These are phyloP conservation scores for Scolanthus callimorphus DNA, from an alignment of 92 coral and sea anemone genomes.

Conservation along the genomic window DNA sequence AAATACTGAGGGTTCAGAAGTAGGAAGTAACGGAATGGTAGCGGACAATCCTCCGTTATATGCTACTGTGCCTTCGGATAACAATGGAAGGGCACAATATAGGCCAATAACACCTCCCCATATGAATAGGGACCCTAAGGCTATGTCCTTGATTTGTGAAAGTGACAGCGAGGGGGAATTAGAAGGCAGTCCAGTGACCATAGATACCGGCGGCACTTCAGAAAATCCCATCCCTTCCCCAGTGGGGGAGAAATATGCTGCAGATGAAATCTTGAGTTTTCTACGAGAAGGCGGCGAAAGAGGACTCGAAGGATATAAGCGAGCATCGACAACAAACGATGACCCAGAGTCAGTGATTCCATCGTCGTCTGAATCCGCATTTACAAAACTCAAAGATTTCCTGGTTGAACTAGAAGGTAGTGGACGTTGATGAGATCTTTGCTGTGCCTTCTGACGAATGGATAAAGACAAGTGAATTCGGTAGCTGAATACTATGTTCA, in stretches of 20 bases:
- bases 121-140: background rate
- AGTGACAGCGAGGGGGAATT: slow-evolving; percentile 19
- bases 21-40: background rate
- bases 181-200: slow-evolving; percentile 1
- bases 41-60: background rate
- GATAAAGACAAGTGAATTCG: too few relatives aligned
- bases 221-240: slow-evolving; percentile 46
- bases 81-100: background rate
- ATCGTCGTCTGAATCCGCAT: slow-evolving; percentile 32
- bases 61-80: background rate
- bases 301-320: slow-evolving; percentile 3
- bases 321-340: background rate
- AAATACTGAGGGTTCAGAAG: background rate
- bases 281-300: background rate
- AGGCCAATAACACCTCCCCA: background rate
- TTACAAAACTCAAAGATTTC: slow-evolving; percentile 38
- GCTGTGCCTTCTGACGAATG: too few relatives aligned
- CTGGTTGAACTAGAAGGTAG: too few relatives aligned
- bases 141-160: slow-evolving; percentile 44
- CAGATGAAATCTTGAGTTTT: slow-evolving; percentile 34
- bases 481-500: too few relatives aligned
- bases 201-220: slow-evolving; percentile 4
- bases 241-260: slow-evolving; percentile 24
- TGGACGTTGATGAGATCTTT: too few relatives aligned
- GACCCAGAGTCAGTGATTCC: background rate